Conservation (phyloP, 2,888 invertebrate species). For the Melangyna quadrimaculata region DNA sequence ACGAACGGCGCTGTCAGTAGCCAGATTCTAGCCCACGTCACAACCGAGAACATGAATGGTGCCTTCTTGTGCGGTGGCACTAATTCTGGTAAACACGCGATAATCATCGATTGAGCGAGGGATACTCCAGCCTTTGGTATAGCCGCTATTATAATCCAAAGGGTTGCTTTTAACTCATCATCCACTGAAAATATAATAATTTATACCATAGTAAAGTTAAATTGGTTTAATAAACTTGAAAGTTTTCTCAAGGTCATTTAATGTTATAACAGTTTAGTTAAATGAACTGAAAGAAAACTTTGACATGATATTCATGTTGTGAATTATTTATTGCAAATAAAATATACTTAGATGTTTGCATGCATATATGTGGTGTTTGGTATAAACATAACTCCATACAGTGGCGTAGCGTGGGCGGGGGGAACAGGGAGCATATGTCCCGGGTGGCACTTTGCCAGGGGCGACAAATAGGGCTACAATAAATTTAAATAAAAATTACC, state of each 20-base stretch:
- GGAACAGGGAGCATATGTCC: too few species aligned
- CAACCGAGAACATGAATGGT: constrained; percentile 79
- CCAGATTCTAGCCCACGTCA: constrained; percentile 80
- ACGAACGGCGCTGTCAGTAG: constrained; percentile 80
- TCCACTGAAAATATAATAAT: constrained; percentile 76
- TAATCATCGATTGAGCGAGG: constrained; percentile 80
- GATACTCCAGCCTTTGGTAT: constrained; percentile 80
- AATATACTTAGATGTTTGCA: too few species aligned
- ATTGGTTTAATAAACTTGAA: constrained; percentile 2
- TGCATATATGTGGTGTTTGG: too few species aligned
- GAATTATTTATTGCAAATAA: too few species aligned
- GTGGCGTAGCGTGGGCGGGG: too few species aligned
- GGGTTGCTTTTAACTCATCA: constrained; percentile 76
- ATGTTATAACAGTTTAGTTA: neutral
- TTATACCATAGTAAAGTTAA: neutral
- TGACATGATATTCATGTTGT: neutral
- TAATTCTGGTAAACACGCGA: constrained; percentile 80
- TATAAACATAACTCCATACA: too few species aligned
- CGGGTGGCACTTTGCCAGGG: too few species aligned
- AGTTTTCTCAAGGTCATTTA: constrained; percentile 10
- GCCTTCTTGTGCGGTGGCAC: constrained; percentile 79
- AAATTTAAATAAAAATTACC: too few species aligned
- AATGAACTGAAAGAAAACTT: neutral
- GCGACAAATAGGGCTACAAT: too few species aligned
- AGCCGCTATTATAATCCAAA: constrained; percentile 80